Evolutionary conservation across 2,888 invertebrate genomes (phyloP), one percentile per base, ranked within the genome.

Genomic region (Andrena dorsata): DNA sequence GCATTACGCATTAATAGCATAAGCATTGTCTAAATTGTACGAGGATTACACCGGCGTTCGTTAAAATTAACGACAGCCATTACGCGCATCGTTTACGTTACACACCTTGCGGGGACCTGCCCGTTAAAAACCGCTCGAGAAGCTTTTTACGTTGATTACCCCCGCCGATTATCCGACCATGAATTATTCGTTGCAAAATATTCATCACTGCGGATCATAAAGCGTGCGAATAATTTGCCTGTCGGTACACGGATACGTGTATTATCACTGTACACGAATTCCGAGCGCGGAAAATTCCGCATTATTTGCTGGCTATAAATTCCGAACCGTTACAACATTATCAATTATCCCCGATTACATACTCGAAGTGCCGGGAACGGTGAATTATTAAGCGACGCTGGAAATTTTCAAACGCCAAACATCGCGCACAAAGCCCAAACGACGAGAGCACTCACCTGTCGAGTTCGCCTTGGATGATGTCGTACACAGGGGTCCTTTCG

Each of bases 391-490:
- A 35, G 64, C 13, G 35, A 16, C 41, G 16, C 41, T n/a, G 41
- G 16, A 5, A 4, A 16, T 30, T 20, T 49, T 8, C 13, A 13
- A 30, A 51, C 41, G 26, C 16, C 20, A 8, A 61, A 32, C 20
- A 3, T 26, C 26, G 13, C 10, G 8, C 0, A 7, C 4, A 20
- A 28, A n/a, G 28, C 32, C n/a, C 7, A 35, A 5, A 13, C 8
- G 20, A 63, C 8, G 32, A 13, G 8, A 61, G 8, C 16, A 26
- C 16, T 65, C 85, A 91, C 93, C 93, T 92, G 56, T 94, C 92
- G 20, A 94, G 93, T 51, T 94, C 93, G 60, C 91, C 91, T 80
- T 94, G 94, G 51, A 95, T 83, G 26, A 94, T 88, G 63, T 91
- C 92, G 87, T 94, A 94, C 56, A 92, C 86, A 26, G 90, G 80